phyloP scores from a whole-genome alignment of 2,888 invertebrate species.

The Gasteruption jaculator region DNA sequence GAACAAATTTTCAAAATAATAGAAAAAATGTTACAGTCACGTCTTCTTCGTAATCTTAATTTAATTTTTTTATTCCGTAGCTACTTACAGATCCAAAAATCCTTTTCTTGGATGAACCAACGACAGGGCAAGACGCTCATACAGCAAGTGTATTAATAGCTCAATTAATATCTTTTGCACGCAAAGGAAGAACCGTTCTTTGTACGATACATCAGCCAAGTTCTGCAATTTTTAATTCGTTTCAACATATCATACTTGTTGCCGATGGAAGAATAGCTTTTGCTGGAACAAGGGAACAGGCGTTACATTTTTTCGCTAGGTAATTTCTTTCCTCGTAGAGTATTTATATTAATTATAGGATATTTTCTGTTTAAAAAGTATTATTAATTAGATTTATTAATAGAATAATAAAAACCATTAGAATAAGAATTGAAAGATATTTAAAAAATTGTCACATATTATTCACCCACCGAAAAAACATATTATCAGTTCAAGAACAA shows the following conservation, averaged over 20 bases:
- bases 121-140: slow-evolving; percentile 88
- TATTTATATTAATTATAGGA: not conserved
- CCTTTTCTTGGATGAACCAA: slow-evolving; percentile 94
- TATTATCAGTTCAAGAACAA: no score
- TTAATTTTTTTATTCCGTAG: slow-evolving; percentile 49
- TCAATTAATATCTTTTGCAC: slow-evolving; percentile 66
- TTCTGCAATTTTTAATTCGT: slow-evolving; percentile 79
- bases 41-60: no score
- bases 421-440: no score
- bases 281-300: slow-evolving; percentile 67
- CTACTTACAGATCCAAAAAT: slow-evolving; percentile 85
- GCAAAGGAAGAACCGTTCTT: slow-evolving; percentile 78
- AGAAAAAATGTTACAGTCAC: not conserved
- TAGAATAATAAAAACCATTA: no score
- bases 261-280: slow-evolving; percentile 86
- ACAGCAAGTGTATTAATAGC: slow-evolving; percentile 83
- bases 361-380: no score
- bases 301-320: slow-evolving; percentile 68
- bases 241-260: slow-evolving; percentile 73
- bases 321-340: slow-evolving; percentile 40
- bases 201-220: slow-evolving; percentile 96
- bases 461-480: no score
- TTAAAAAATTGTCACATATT: no score
- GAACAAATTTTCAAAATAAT: not conserved
- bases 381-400: no score